Conservation (phyloP, 2,113 vertebrate species). For the Salvelinus namaycush region DNA sequence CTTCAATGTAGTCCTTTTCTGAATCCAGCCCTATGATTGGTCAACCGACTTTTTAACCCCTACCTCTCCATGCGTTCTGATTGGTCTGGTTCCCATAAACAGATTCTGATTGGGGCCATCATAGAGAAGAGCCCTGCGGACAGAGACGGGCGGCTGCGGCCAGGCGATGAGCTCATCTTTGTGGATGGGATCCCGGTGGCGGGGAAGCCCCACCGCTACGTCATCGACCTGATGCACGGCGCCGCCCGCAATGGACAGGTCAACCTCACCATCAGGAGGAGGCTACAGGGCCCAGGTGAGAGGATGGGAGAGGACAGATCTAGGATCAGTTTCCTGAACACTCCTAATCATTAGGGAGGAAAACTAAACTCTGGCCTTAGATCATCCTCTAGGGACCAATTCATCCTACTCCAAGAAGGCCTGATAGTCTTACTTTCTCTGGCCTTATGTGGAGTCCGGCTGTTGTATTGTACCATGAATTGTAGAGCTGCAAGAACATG, state of each 20-base stretch:
- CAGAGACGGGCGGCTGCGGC: slow-evolving; percentile 91
- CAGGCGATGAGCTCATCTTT: slow-evolving; percentile 92
- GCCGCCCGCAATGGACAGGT: slow-evolving; percentile 94
- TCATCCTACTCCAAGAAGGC: too few relatives aligned
- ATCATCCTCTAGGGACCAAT: too few relatives aligned
- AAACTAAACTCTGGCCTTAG: too few relatives aligned
- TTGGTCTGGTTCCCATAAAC: slow-evolving; percentile 23
- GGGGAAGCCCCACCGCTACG: slow-evolving; percentile 95
- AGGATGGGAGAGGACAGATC: neutral
- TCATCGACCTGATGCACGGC: slow-evolving; percentile 97
- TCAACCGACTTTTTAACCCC: accelerated
- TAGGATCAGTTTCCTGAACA: too few relatives aligned
- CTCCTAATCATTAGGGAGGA: neutral
- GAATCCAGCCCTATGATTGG: neutral
- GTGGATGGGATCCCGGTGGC: slow-evolving; percentile 93
- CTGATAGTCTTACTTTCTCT: too few relatives aligned
- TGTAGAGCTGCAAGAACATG: neutral
- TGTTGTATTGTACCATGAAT: neutral
- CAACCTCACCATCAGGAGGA: slow-evolving; percentile 92
- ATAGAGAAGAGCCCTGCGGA: slow-evolving; percentile 97
- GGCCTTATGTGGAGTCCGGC: too few relatives aligned
- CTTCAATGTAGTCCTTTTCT: too few relatives aligned
- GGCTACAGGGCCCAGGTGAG: slow-evolving; percentile 83
- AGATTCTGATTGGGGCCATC: slow-evolving; percentile 97
- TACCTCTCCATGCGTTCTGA: neutral